These are phyloP conservation scores for Eutrigla gurnardus DNA, from an alignment of 2,797 vertebrate genomes.

Conservation along the genomic window DNA sequence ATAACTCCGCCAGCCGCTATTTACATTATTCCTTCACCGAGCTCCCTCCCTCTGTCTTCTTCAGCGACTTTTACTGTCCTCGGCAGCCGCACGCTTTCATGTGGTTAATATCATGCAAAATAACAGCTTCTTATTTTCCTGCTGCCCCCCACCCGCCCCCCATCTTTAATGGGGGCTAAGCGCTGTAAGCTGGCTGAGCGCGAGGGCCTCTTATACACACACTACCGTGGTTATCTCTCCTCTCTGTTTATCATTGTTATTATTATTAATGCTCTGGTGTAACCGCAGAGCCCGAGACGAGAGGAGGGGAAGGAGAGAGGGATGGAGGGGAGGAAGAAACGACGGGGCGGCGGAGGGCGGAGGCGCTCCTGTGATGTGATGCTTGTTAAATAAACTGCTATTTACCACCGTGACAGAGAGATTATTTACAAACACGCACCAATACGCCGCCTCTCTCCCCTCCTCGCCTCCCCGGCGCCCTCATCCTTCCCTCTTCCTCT, in stretches of 20 bases:
- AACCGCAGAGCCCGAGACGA: constrained; percentile 63
- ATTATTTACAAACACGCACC: constrained; percentile 85
- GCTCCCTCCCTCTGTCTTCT: constrained; percentile 73
- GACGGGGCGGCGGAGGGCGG: constrained; percentile 63
- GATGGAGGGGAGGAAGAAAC: constrained; percentile 54
- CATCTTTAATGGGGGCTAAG: constrained; percentile 84
- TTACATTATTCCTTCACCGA: constrained; percentile 84
- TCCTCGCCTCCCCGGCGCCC: constrained; percentile 21
- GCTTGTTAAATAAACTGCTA: constrained; percentile 86
- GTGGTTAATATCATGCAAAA: constrained; percentile 89
- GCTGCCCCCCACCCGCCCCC: constrained; percentile 47
- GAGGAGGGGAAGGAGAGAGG: constrained; percentile 50
- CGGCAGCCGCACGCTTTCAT: constrained; percentile 83
- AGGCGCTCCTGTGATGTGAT: constrained; percentile 78
- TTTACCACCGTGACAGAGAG: constrained; percentile 80
- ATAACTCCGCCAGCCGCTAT: constrained; percentile 86
- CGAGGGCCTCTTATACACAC: constrained; percentile 79
- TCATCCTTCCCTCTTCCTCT: constrained; percentile 37
- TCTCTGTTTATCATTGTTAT: constrained; percentile 87
- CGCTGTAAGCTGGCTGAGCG: constrained; percentile 84
- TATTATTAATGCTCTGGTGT: constrained; percentile 82
- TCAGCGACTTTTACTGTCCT: constrained; percentile 80
- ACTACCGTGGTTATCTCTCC: constrained; percentile 80
- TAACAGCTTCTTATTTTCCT: constrained; percentile 83
- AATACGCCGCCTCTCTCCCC: constrained; percentile 47